Conservation (phyloP, 2,888 invertebrate species). For the Sarcophaga caerulescens region DNA sequence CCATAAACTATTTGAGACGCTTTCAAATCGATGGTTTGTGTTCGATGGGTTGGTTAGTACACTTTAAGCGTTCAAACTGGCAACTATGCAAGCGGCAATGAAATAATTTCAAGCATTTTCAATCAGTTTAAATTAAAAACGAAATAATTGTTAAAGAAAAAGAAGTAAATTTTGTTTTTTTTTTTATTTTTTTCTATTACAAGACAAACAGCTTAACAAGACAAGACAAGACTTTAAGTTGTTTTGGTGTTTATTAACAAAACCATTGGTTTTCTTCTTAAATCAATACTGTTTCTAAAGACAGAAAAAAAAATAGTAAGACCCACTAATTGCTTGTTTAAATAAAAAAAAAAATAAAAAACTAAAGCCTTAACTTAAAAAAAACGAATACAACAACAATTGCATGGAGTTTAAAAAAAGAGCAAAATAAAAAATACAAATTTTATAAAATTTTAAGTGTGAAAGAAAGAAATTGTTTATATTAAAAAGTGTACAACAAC, state of each 20-base stretch:
- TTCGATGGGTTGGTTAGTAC: conserved; percentile 31
- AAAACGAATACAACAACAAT: too few relatives aligned
- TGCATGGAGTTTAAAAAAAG: not conserved
- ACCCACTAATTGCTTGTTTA: not conserved
- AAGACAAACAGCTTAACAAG: conserved; percentile 19
- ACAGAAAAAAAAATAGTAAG: too few relatives aligned
- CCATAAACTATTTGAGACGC: not conserved
- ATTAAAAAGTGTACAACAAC: not conserved
- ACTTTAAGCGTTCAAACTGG: conserved; percentile 41
- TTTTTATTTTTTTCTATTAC: not conserved
- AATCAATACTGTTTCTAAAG: not conserved
- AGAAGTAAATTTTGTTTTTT: too few relatives aligned
- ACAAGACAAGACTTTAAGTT: too few relatives aligned
- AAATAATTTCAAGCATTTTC: conserved; percentile 8
- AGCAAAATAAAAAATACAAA: too few relatives aligned
- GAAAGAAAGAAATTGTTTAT: not conserved
- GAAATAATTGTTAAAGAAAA: conserved; percentile 24
- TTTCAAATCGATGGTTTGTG: not conserved
- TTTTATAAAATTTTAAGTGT: not conserved
- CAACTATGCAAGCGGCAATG: conserved; percentile 10
- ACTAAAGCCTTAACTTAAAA: too few relatives aligned
- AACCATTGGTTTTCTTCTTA: not conserved
- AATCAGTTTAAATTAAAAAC: conserved; percentile 37
- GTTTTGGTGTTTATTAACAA: too few relatives aligned
- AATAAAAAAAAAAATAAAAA: not conserved